These are phyloP conservation scores for Pterobdella sp. DNA, from an alignment of 2,888 invertebrate species.

Conservation along the genomic window DNA sequence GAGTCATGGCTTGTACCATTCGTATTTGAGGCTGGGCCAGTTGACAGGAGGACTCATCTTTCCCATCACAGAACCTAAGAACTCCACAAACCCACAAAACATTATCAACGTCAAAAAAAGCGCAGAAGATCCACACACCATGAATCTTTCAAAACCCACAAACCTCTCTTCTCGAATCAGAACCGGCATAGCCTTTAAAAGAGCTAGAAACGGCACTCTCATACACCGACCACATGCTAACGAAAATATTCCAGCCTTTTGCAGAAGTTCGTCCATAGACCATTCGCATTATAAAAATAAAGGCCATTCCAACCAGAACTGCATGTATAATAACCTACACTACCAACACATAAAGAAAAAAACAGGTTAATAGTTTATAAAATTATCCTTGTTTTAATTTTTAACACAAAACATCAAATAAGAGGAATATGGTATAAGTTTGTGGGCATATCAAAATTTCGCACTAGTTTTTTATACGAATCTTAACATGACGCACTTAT, in stretches of 20 bases:
- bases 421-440: too few relatives aligned
- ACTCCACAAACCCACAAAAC: not conserved
- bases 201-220: too few relatives aligned
- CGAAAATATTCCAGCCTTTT: not conserved
- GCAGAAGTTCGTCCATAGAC: conserved; percentile 27
- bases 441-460: too few relatives aligned
- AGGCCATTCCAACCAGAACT: not conserved
- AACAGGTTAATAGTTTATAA: too few relatives aligned
- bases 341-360: not conserved
- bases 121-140: not conserved
- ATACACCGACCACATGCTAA: not conserved
- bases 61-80: not conserved
- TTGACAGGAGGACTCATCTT: conserved; percentile 1
- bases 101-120: not conserved
- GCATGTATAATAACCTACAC: not conserved
- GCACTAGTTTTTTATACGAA: too few relatives aligned
- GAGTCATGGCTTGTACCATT: conserved; percentile 6
- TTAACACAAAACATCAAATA: too few relatives aligned
- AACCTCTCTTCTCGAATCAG: not conserved
- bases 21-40: conserved; percentile 1
- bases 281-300: too few relatives aligned
- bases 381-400: too few relatives aligned
- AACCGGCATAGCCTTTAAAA: not conserved
- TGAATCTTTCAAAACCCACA: not conserved
- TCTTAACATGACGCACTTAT: too few relatives aligned